Evolutionary conservation across 2,797 vertebrate species (phyloP), one percentile per base, ranked within the genome.

Genomic region (Myotis myotis): DNA sequence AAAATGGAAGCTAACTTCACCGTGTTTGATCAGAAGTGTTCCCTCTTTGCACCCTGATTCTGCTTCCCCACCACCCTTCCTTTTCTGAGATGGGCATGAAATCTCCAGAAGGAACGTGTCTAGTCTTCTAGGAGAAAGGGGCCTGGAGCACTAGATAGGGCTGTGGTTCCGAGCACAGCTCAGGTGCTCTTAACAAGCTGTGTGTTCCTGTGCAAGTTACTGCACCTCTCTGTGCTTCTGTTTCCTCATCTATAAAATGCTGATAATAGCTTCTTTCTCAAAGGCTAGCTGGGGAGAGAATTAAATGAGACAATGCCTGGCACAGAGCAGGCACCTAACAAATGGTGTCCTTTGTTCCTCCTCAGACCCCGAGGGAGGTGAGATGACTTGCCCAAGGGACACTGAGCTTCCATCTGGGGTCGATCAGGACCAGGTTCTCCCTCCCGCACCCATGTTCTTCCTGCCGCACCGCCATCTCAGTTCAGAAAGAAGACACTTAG

Each of bases 141-240:
- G 10, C 41, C 23, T 15, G 22, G 36, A 19, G 6, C 28, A 12
- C 36, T 38, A 3, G 4, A 2, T 2, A 10, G 64, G 51, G 16
- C 57, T 68, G n/a, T 57, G 36, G 55, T 53, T 33, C n/a, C 79
- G 28, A n/a, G 78, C 28, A 70, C 20, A 64, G 36, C 57, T 49
- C 84, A 36, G 28, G 72, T 20, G 36, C 44, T 71, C 51, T 75
- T 47, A 38, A 51, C 13, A 80, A 94, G 33, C 80, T 66, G 16
- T 57, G 84, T 41, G 70, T 83, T 82, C 75, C 68, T 33, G 10
- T 11, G 28, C 3, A 55, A 62, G 66, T 20, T 25, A 28, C 44
- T 49, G 74, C 36, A 49, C 70, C 44, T 81, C 87, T 84, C 94
- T 84, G 80, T 30, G 89, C 91, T 62, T 89, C 70, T 64, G 53